These are phyloP conservation scores for Elmis aenea DNA, from an alignment of 2,888 invertebrate genomes.

Conservation along the genomic window DNA sequence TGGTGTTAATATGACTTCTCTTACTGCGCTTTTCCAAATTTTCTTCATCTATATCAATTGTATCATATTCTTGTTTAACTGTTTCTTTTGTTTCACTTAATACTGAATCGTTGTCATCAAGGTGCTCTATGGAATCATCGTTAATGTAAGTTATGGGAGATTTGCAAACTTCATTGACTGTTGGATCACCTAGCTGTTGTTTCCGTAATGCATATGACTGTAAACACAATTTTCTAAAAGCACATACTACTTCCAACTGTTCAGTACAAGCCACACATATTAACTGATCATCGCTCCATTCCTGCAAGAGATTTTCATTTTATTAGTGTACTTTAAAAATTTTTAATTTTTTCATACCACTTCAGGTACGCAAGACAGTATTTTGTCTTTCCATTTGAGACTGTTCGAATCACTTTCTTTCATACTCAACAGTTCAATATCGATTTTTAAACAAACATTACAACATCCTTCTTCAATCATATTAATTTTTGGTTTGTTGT, in stretches of 20 bases:
- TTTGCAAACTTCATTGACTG: no score
- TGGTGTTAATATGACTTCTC: not conserved
- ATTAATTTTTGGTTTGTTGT: not conserved
- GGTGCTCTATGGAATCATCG: not conserved
- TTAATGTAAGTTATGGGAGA: not conserved
- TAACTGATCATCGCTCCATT: constrained; percentile 28
- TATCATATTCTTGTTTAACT: no score
- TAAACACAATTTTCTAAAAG: constrained; percentile 34
- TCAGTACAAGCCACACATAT: constrained; percentile 30
- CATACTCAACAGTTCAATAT: constrained; percentile 18
- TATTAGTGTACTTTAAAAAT: not conserved
- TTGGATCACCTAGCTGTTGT: no score
- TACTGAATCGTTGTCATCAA: constrained; percentile 7
- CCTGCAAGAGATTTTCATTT: constrained; percentile 10
- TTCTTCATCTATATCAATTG: not conserved
- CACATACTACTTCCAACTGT: constrained; percentile 29
- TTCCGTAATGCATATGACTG: constrained; percentile 25
- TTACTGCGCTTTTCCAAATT: no score
- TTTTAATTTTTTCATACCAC: constrained; percentile 25
- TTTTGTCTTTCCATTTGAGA: constrained; percentile 24
- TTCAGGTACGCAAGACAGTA: constrained; percentile 34
- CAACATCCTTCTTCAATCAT: constrained; percentile 9
- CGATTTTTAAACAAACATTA: constrained; percentile 24
- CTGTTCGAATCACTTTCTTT: constrained; percentile 22
- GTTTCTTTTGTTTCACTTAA: not conserved